Evolutionary conservation across 2,113 vertebrate species (phyloP), one percentile per base, ranked within the genome.

Genomic region (Sorex fumeus): DNA sequence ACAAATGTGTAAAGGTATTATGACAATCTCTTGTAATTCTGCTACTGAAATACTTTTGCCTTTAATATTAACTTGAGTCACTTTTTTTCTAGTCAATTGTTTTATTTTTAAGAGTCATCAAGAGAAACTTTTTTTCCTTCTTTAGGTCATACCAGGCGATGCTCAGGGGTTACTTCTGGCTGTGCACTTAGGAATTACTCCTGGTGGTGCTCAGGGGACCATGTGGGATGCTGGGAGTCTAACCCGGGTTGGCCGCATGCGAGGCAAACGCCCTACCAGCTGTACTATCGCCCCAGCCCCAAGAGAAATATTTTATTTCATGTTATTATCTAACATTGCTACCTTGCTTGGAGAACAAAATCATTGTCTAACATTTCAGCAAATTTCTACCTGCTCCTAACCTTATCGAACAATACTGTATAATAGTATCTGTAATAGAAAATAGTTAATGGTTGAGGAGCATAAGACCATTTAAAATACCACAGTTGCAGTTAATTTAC

Each of bases 41-140:
- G 91, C 53, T 12, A 60, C 57, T 70, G 62, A 93, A 76, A 21
- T 32, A 60, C 3, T 1, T 90, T 80, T 88, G 72, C 19, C 16
- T 84, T 81, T 27, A 43, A 43, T 47, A 69, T 64, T 67, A 66
- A 70, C 87, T 90, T 72, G 40, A 76, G 27, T 72, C 23, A 13
- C 66, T 80, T 75, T 36, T 82, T 75, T 88, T 67, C 32, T 18
- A 81, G 64, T 77, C 50, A 87, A 36, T 69, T 84, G n/a, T 87
- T 87, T 83, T n/a, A n/a, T 67, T 93, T 84, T 45, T 76, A 84
- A 86, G 32, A 74, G 19, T 23, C 57, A 60, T 76, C 87, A 89
- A 76, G 43, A 77, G 43, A 76, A 91, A 57, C n/a, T n/a, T n/a
- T n/a, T n/a, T n/a, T n/a, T n/a, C n/a, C n/a, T n/a, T n/a, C n/a